Base-by-base conservation (phyloP, 2,797 vertebrate species). In the Sebastes vulpes region DNA sequence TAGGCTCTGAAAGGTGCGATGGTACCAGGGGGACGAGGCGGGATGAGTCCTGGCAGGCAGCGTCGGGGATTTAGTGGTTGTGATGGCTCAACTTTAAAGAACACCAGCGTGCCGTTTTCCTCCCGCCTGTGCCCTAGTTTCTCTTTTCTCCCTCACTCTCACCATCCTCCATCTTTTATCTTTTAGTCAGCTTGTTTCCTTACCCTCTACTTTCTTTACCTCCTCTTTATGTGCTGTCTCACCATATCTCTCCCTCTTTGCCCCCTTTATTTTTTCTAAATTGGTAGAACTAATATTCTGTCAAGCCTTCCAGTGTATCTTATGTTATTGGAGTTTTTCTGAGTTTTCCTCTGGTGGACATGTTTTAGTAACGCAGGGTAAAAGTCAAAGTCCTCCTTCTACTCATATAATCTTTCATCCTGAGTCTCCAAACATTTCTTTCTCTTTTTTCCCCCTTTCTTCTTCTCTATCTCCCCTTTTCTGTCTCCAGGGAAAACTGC, bases 61-160 rank as follows among this genome's bases (percentile, higher is more conserved):
- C 35, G 23, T 48, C 3, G 4, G 81, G 88, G 87, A 82, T 81
- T 77, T 64, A 66, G 82, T 67, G 75, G 68, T 70, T 63, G 68
- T 46, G 84, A 91, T 84, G 90, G 87, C 87, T 92, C 82, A 77
- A 85, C 88, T 93, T 87, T 83, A 89, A 90, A 93, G 82, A 91
- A 83, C 74, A 65, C 57, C 82, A 18, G 58, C 18, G 1, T 18
- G 59, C 78, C 3, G 18, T 70, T 85, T 85, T 86, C 82, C 80
- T 77, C 79, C 80, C 50, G 57, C 72, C 75, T 46, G 54, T 92
- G 91, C 60, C 90, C 90, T 82, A 90, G 26, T 89, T 92, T 89
- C 69, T 77, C 48, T 20, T 20, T 8, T 64, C 67, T 35, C 67
- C 78, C 56, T 20, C 23, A 46, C 66, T 64, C 29, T 72, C 42